Conservation (phyloP, 2,888 invertebrate genomes). For the Vanessa cardui region DNA sequence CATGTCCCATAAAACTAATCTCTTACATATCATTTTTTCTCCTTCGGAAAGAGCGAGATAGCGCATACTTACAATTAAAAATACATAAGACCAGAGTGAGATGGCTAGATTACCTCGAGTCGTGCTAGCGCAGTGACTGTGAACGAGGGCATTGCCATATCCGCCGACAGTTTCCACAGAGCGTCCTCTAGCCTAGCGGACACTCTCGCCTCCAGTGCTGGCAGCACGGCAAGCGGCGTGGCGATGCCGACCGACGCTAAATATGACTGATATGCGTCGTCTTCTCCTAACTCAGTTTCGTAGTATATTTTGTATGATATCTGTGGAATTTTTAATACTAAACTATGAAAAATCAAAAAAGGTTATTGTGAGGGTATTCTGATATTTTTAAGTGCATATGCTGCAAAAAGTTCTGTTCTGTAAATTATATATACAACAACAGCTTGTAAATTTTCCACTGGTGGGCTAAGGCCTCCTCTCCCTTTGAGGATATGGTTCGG, state of each 20-base stretch:
- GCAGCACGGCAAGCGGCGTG: conserved; percentile 69
- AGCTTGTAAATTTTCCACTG: no score
- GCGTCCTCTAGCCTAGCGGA: conserved; percentile 68
- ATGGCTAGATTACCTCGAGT: conserved; percentile 58
- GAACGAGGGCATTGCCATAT: conserved; percentile 74
- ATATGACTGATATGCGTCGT: conserved; percentile 72
- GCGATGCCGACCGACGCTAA: conserved; percentile 64
- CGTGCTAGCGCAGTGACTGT: conserved; percentile 68
- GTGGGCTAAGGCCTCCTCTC: no score
- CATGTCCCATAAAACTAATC: no score
- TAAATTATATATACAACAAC: no score
- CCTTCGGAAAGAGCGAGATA: no score
- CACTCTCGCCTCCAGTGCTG: conserved; percentile 63
- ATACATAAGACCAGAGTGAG: not conserved
- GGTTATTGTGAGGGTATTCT: no score
- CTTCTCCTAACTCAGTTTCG: conserved; percentile 69
- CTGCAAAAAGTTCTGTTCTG: no score
- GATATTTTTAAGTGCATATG: no score
- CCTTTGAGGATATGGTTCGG: no score
- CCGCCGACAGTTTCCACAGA: conserved; percentile 71
- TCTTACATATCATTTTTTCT: no score
- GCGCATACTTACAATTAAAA: no score
- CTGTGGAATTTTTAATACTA: conserved; percentile 47
- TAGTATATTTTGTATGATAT: conserved; percentile 72
- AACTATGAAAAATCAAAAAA: not conserved